Evolutionary conservation across 1,140 invertebrate species (phyloP), one percentile per base, ranked within the genome.

Genomic region (Drosophila subpulchrella): DNA sequence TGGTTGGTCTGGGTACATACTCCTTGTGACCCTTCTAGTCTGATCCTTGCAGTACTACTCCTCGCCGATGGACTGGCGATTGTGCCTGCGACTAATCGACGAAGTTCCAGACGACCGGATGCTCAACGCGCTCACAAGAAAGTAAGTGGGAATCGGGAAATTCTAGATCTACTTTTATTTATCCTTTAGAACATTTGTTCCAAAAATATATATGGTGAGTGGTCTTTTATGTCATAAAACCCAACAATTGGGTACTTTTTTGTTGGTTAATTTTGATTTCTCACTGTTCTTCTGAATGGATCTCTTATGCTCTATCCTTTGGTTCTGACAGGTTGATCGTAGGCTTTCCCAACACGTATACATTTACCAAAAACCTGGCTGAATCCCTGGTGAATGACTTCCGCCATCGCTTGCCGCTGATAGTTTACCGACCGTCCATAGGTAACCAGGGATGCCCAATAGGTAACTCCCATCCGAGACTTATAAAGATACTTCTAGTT

Each of bases 351-450:
- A 98, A 98, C 78, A 97, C 97, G 0, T 98, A 98, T 65, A 97
- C 96, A 0, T 98, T 97, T 73, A 96, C 96, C 0, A 98, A 98
- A 91, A 95, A 95, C 41, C 90, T 98, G 58, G 96, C 96, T 0
- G 97, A 98, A 81, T 94, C 95, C 59, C 94, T 97, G 17, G 92
- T 97, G 1, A 94, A 94, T 30, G 96, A 97, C 75, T 94, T 96
- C 76, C 94, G 93, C 39, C 61, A 94, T 17, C 86, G 92, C 7
- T 82, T 99, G 39, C 98, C 98, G 0, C 92, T 96, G 6, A 94
- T 97, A 4, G 96, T 99, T 70, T 95, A 98, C 50, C 94, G 98
- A 81, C 98, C 98, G 0, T 98, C 98, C 0, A 98, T 99, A 85
- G 96, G 91, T 91, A 34, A 61, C 63, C 13, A 7, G 13, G 3